Conservation (phyloP, 2,888 invertebrate genomes). For the Rapana venosa region DNA sequence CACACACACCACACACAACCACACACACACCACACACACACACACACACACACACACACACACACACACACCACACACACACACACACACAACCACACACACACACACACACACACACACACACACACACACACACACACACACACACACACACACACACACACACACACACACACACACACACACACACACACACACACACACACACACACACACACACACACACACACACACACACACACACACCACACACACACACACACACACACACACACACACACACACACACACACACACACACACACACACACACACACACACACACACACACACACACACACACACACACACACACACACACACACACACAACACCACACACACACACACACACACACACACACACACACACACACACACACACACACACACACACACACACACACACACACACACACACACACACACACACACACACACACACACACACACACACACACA, state of each 20-base stretch:
- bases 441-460: background rate
- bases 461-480: background rate
- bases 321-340: background rate
- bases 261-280: background rate
- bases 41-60: background rate
- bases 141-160: background rate
- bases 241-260: background rate
- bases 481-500: background rate
- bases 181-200: background rate
- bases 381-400: background rate
- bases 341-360: background rate
- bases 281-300: background rate
- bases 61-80: background rate
- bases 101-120: background rate
- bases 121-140: background rate
- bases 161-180: background rate
- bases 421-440: background rate
- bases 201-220: background rate
- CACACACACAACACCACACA: too few relatives aligned
- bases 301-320: background rate
- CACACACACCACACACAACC: too few relatives aligned
- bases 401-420: background rate
- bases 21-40: too few relatives aligned
- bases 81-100: background rate
- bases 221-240: background rate